Conservation (phyloP, 2,113 vertebrate species). For the Albula glossodonta region DNA sequence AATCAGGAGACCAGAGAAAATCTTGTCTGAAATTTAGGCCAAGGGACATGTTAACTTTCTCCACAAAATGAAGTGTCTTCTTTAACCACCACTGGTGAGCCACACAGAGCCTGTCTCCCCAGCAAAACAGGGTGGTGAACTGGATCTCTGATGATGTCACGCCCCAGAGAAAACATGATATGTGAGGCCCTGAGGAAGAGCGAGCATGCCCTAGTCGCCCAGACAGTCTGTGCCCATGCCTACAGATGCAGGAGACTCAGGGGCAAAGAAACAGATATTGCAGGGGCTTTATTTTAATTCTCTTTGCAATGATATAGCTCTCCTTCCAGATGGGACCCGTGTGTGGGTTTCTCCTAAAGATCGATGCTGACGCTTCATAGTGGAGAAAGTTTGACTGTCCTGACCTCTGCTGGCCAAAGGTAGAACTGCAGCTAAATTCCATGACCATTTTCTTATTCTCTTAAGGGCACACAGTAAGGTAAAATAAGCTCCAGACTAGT, state of each 20-base stretch:
- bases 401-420: constrained; percentile 33
- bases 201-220: not conserved
- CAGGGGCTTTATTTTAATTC: not conserved
- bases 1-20: too few relatives aligned
- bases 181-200: not conserved
- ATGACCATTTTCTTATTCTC: not conserved
- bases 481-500: too few relatives aligned
- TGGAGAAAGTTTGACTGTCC: constrained; percentile 15
- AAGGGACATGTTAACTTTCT: too few relatives aligned
- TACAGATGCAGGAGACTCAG: not conserved
- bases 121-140: not conserved
- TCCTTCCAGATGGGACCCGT: not conserved
- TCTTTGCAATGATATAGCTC: not conserved
- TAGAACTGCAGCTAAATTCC: constrained; percentile 25
- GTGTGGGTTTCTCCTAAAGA: not conserved
- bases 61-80: not conserved
- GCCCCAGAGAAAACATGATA: not conserved
- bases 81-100: not conserved
- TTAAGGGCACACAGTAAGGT: too few relatives aligned
- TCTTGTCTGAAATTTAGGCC: not conserved
- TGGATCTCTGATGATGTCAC: not conserved
- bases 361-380: not conserved
- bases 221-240: not conserved
- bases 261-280: not conserved
- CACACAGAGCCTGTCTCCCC: not conserved